phyloP scores from a whole-genome alignment of 2,113 vertebrate genomes.

The Megaceryle maxima region DNA sequence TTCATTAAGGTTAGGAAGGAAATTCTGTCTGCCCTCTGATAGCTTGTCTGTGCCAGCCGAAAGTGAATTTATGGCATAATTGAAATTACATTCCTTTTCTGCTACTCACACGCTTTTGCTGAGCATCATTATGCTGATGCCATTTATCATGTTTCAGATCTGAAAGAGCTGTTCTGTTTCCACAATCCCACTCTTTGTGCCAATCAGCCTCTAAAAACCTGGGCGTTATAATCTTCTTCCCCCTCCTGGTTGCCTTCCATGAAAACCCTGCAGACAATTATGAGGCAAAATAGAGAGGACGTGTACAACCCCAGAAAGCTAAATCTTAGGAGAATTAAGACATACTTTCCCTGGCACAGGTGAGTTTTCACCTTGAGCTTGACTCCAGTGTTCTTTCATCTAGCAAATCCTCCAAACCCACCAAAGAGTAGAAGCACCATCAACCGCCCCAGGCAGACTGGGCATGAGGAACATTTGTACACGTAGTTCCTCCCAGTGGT shows the following conservation, averaged over 20 bases:
- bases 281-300: not conserved
- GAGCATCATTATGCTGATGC: not conserved
- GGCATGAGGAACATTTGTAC: not conserved
- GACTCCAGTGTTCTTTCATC: not conserved
- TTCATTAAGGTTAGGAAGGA: slow-evolving; percentile 9
- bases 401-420: not conserved
- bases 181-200: not conserved
- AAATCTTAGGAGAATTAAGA: not conserved
- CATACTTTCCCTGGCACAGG: not conserved
- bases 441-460: not conserved
- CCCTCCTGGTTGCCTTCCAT: not conserved
- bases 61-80: slow-evolving; percentile 25
- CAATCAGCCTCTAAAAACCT: not conserved
- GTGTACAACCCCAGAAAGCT: not conserved
- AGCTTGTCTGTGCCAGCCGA: not conserved
- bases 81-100: slow-evolving; percentile 39
- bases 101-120: slow-evolving; percentile 8
- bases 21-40: slow-evolving; percentile 6
- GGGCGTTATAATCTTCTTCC: not conserved
- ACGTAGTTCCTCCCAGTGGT: not conserved
- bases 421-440: not conserved
- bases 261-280: not conserved
- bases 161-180: not conserved
- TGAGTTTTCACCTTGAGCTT: not conserved
- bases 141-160: not conserved